Conservation (phyloP, 2,888 invertebrate species). For the Mythimna pallens region DNA sequence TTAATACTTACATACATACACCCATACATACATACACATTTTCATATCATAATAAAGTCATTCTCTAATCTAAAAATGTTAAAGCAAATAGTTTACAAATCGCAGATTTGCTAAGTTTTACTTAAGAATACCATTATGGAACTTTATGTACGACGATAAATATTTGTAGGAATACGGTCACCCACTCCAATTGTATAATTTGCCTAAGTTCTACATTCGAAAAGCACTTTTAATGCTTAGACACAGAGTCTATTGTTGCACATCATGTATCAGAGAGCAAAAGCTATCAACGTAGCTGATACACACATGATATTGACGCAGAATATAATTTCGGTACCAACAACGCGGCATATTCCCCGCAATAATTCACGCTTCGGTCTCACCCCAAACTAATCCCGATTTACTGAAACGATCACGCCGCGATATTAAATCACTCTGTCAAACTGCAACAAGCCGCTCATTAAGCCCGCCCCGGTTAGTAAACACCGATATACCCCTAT, state of each 20-base stretch:
- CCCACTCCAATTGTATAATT: slow-evolving; percentile 52
- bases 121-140: slow-evolving; percentile 46
- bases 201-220: slow-evolving; percentile 16
- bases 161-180: slow-evolving; percentile 57
- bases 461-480: slow-evolving; percentile 81
- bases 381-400: slow-evolving; percentile 85
- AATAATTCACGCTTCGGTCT: slow-evolving; percentile 84
- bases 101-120: slow-evolving; percentile 35
- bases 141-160: slow-evolving; percentile 56
- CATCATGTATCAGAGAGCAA: slow-evolving; percentile 6
- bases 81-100: slow-evolving; percentile 39
- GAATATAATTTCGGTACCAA: slow-evolving; percentile 73
- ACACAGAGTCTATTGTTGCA: slow-evolving; percentile 39
- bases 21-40: slow-evolving; percentile 6
- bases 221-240: slow-evolving; percentile 28
- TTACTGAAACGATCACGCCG: slow-evolving; percentile 85
- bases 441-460: slow-evolving; percentile 87
- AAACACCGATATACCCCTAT: slow-evolving; percentile 81
- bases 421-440: slow-evolving; percentile 89
- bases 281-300: slow-evolving; percentile 48
- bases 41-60: slow-evolving; percentile 33
- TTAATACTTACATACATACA: slow-evolving; percentile 17
- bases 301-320: slow-evolving; percentile 63
- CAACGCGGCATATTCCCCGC: slow-evolving; percentile 77
- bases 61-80: slow-evolving; percentile 29